Conservation (phyloP, 2,888 invertebrate species). For the Ligdia adustata region DNA sequence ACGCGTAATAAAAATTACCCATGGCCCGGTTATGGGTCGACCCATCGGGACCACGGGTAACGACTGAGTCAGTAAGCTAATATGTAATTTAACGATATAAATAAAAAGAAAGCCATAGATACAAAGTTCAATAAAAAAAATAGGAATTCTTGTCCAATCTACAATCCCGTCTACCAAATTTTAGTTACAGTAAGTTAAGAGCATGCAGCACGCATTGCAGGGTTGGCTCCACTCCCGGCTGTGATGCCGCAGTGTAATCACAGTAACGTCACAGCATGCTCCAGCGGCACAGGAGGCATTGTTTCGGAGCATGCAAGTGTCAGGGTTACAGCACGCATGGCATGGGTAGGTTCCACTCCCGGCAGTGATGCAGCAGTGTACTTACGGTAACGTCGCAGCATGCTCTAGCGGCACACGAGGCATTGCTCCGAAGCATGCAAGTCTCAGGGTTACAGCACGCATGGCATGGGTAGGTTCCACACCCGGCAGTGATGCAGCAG, state of each 20-base stretch:
- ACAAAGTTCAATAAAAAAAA: too few species aligned
- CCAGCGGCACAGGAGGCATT: constrained; percentile 98
- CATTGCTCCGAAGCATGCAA: constrained; percentile 94
- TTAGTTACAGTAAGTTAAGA: too few species aligned
- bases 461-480: constrained; percentile 78
- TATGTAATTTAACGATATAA: too few species aligned
- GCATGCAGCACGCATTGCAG: too few species aligned
- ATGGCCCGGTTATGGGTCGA: too few species aligned
- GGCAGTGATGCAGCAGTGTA: constrained; percentile 60
- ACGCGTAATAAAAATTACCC: too few species aligned
- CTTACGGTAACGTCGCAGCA: constrained; percentile 92
- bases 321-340: constrained; percentile 91
- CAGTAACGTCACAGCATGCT: constrained; percentile 92
- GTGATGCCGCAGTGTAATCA: constrained; percentile 48
- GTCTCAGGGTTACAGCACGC: constrained; percentile 93
- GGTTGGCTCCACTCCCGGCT: too few species aligned
- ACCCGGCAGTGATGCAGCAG: constrained; percentile 85
- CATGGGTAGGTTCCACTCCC: constrained; percentile 80
- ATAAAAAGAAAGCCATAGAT: too few species aligned
- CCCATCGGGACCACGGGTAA: too few species aligned
- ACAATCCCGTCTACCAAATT: too few species aligned
- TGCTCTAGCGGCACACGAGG: constrained; percentile 97
- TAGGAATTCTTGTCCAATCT: too few species aligned
- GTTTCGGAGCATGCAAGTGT: constrained; percentile 92
- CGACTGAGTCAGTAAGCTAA: too few species aligned